Base-by-base conservation (phyloP, 1,140 invertebrate genomes). In the Ostrea denselamellosa region DNA sequence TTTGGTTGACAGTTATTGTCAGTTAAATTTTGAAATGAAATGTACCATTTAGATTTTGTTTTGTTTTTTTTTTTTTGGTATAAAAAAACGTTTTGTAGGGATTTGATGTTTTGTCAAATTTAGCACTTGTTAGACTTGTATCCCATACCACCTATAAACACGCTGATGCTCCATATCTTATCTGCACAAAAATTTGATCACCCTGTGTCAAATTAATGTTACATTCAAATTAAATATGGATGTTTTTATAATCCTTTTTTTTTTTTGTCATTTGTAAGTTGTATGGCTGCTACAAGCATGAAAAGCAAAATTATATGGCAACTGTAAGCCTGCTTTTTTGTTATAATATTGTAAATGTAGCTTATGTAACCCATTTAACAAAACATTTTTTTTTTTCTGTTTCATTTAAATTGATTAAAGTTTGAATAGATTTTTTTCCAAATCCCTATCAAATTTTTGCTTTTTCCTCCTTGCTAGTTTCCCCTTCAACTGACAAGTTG, bases 401-500 rank as follows among this genome's bases (percentile, higher is more conserved):
- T 28, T 77, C 22, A 22, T 14, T 77, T 34, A 28, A 77, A 25
- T 77, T 14, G 10, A 8, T 25, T 77, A 77, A 62, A 62, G 68
- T 14, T 44, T 77, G 22, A 34, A 77, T 28, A 71, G n/a, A 28
- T 71, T 71, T 71, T 71, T 77, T 34, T 34, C 12, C 4, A n/a
- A 62, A 34, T 14, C 44, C 52, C 44, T 53, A 54, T 83, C 82
- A 88, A 58, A 87, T 22, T 68, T 89, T 89, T 90, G 87, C 28
- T 89, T 88, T 86, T 86, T 71, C 83, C 71, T 85, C 86, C 85
- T 87, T 89, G 86, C 83, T 87, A 89, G 84, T 89, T 81, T 89
- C 85, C 85, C 87, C 87, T 71, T 83, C 44, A 25, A 44, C 86
- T 88, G 87, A 83, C 71, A 88, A 88, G 85, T 81, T 81, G 85